Conservation (phyloP, 1,140 invertebrate genomes). For the Calliphora vicina region DNA sequence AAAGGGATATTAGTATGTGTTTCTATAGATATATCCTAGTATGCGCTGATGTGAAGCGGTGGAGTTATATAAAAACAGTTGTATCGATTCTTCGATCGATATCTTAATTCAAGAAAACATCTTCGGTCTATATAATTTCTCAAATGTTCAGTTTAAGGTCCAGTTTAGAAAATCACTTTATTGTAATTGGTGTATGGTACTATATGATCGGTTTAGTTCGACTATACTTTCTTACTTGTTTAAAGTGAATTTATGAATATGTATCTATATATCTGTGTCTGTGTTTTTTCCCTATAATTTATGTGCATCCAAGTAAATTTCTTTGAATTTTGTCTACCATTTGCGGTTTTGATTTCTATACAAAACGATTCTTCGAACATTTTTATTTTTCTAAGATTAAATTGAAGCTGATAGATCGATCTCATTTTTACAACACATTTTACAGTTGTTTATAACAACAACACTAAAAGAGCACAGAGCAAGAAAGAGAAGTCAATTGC, state of each 20-base stretch:
- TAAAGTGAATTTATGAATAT: neutral
- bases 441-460: neutral
- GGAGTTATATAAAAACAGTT: too few relatives aligned
- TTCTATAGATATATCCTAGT: too few relatives aligned
- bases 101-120: too few relatives aligned
- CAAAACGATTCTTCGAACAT: neutral
- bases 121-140: too few relatives aligned
- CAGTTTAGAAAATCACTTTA: neutral
- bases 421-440: neutral
- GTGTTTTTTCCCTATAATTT: neutral
- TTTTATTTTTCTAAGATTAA: neutral
- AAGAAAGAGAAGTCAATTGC: too few relatives aligned
- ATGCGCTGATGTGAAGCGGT: too few relatives aligned
- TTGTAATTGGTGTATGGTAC: neutral
- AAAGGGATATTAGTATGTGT: too few relatives aligned
- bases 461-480: neutral
- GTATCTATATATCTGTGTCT: neutral
- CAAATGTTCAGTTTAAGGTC: too few relatives aligned
- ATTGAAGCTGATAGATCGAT: neutral
- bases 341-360: neutral
- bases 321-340: constrained; percentile 6
- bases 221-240: neutral
- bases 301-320: neutral
- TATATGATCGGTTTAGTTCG: neutral
- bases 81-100: too few relatives aligned